Evolutionary conservation across 2,797 vertebrate species (phyloP).

Genomic region (Apodemus agrarius): DNA sequence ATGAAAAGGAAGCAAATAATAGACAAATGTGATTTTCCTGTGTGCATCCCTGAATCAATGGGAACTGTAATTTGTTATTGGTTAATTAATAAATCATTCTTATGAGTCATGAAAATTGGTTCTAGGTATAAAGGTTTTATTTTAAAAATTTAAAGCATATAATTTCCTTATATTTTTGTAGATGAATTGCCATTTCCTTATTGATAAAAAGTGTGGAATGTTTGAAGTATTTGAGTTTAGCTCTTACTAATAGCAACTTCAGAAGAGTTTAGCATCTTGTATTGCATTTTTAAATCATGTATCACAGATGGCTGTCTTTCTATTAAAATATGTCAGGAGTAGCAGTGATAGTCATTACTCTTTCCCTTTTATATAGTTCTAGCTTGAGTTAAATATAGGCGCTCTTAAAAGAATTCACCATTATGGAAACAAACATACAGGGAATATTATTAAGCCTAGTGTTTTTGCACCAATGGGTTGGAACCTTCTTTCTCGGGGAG

Average conservation of each 20-base stretch:
- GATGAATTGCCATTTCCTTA: not conserved
- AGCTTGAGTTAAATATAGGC: constrained; percentile 47
- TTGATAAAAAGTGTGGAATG: not conserved
- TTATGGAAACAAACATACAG: not conserved
- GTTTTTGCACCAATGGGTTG: not conserved
- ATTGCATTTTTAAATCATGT: constrained; percentile 68
- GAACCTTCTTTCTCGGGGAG: not conserved
- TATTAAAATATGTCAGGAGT: constrained; percentile 71
- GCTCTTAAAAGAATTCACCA: not conserved
- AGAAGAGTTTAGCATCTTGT: constrained; percentile 66
- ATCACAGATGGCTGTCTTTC: constrained; percentile 70
- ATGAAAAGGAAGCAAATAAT: not conserved
- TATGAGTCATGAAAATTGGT: not conserved
- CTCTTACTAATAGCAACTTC: constrained; percentile 9
- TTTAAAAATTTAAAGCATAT: not conserved
- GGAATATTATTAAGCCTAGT: not conserved
- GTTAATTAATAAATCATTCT: not conserved
- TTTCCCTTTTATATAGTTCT: constrained; percentile 58
- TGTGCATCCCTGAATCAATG: not conserved
- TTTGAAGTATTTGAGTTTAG: constrained; percentile 56
- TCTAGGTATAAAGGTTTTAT: not conserved
- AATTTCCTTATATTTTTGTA: constrained; percentile 17
- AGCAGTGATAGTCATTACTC: constrained; percentile 62
- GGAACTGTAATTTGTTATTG: not conserved
- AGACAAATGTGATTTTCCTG: not conserved